These are phyloP conservation scores for Pagrus major DNA, from an alignment of 2,113 vertebrate genomes.

Conservation along the genomic window DNA sequence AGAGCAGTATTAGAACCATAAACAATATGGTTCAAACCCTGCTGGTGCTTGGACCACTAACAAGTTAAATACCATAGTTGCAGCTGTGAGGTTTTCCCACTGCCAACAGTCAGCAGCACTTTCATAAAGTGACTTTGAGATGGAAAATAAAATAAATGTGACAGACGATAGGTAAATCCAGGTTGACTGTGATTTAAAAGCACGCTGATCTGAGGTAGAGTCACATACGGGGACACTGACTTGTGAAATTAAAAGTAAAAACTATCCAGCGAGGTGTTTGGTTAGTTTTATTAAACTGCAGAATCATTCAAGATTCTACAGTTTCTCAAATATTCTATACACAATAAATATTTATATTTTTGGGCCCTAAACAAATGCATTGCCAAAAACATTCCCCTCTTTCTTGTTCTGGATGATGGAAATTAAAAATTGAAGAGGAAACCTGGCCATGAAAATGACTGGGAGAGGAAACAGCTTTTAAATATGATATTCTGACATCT, in stretches of 20 bases:
- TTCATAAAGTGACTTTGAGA: slow-evolving; percentile 57
- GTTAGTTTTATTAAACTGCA: background rate
- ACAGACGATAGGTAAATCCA: slow-evolving; percentile 19
- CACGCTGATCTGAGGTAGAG: slow-evolving; percentile 60
- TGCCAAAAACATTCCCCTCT: background rate
- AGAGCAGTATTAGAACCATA: no score
- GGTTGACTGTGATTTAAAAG: slow-evolving; percentile 16
- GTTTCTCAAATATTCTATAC: background rate
- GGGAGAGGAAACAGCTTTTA: background rate
- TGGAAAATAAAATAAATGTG: slow-evolving; percentile 19
- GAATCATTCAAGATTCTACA: background rate
- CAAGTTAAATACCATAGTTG: background rate
- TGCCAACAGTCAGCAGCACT: slow-evolving; percentile 51
- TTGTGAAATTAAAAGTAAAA: background rate
- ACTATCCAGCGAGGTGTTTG: background rate
- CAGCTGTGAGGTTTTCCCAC: slow-evolving; percentile 32
- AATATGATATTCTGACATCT: background rate
- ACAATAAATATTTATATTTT: background rate
- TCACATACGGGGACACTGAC: slow-evolving; percentile 16
- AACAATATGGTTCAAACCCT: no score
- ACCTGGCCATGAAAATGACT: background rate
- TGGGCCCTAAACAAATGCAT: background rate
- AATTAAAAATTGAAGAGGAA: background rate
- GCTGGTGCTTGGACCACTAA: background rate
- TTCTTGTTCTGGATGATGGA: background rate